Evolutionary conservation across 2,797 vertebrate species (phyloP), one percentile per base, ranked within the genome.

Genomic region (Bradypodion pumilum): DNA sequence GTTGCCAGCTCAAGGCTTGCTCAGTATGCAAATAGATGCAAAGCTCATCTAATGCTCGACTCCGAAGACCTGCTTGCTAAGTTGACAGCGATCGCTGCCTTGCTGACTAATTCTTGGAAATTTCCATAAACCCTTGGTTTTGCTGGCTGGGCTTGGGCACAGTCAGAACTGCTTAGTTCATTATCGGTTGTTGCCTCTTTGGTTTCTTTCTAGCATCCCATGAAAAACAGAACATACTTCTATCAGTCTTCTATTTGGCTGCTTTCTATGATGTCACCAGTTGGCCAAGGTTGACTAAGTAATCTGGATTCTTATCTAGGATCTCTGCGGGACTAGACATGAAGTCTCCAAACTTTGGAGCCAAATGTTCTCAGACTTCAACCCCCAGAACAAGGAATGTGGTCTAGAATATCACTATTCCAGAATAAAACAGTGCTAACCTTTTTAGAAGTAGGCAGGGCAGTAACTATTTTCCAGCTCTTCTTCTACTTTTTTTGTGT

Each of bases 141-240:
- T 49, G 25, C 40, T 62, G 78, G 63, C 73, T 76, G 32, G 81
- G 27, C 37, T 69, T n/a, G 63, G 46, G 35, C 74, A 23, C 16
- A 63, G 65, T 25, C 73, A 56, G 1, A 10, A 0, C 0, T 0
- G 1, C 5, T n/a, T n/a, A n/a, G n/a, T 19, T 56, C 13, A 15
- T 56, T 4, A 10, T 27, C 5, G 25, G 12, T 25, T 32, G 5
- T 9, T 4, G 8, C 27, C 9, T 10, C 49, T 15, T 78, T 19
- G 56, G 46, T 15, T n/a, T 70, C n/a, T 25, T 35, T 32, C 16
- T 25, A 65, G 15, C 32, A 29, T 7, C 32, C 40, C 32, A 23
- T 42, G 29, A 37, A 70, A 32, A 62, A 42, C 25, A 2, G 42
- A 4, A 3, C n/a, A 19, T 10, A 1, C 40, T 23, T 19, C 21